Evolutionary conservation across 2,888 invertebrate genomes (phyloP), one percentile per base, ranked within the genome.

Genomic region (Leptopilina drosophilae): DNA sequence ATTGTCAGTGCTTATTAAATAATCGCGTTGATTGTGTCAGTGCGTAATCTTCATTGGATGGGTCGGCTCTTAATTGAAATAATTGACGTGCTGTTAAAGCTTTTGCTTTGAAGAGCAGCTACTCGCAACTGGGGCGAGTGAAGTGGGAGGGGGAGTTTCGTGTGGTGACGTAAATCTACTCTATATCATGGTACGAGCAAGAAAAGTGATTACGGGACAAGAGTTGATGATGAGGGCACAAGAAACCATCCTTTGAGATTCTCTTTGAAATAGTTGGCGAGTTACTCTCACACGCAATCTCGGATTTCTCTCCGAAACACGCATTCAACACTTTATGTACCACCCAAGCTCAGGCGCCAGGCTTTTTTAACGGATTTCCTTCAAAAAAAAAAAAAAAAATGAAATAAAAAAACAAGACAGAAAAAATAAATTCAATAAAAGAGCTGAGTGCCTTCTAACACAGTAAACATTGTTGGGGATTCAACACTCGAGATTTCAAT

Each of bases 51-150:
- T 69, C 53, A 56, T 64, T 69, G 64, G 62, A 66, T 64, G 64
- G 67, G 78, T 62, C 69, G 59, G 59, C 15, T 64, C 73, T 62
- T 81, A 81, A 79, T 79, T 81, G 76, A 79, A 79, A 81, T 81
- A 81, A 81, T 77, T 81, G 77, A 77, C 77, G 67, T 66, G 64
- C 66, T 78, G 78, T 79, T 79, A 76, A 49, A 77, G 75, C 46
- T 33, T 33, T 73, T 73, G 53, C 33, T 56, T 15, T 73, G 20
- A 14, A 9, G 20, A 14, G 53, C n/a, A 49, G 9, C 49, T 49
- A 49, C 49, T 49, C 49, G 49, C 12, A 69, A 42, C 33, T 73
- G 56, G 26, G 49, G n/a, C 8, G 8, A 42, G 33, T 42, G 42
- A 8, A 7, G 42, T 42, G 42, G 42, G 42, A 8, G 42, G 6